These are phyloP conservation scores for Bolborhynchus lineola DNA, from an alignment of 2,113 vertebrate species.

Conservation along the genomic window DNA sequence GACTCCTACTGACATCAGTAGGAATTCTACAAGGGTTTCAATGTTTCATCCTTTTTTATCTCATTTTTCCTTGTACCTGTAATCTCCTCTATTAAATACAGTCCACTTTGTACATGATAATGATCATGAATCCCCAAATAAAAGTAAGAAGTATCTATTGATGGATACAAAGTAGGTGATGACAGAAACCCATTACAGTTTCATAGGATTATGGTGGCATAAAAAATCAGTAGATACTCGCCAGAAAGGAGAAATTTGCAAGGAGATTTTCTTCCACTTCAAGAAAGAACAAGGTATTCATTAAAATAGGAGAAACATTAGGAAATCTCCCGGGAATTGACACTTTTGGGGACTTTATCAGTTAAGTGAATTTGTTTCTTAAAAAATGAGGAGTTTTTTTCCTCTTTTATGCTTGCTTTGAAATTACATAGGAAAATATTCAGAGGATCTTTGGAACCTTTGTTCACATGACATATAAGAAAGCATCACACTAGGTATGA, in stretches of 20 bases:
- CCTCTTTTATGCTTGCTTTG: neutral
- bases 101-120: neutral
- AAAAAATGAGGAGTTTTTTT: neutral
- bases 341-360: neutral
- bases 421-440: neutral
- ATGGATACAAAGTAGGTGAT: neutral
- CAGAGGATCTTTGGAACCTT: neutral
- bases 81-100: neutral
- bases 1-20: neutral
- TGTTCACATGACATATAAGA: neutral
- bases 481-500: neutral
- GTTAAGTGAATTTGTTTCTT: constrained; percentile 1
- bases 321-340: neutral
- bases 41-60: neutral
- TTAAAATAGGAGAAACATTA: neutral
- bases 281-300: neutral
- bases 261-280: neutral
- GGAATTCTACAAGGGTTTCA: neutral
- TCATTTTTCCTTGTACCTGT: neutral
- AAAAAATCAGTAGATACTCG: neutral
- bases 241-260: constrained; percentile 4
- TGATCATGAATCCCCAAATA: neutral
- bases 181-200: neutral
- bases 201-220: neutral
- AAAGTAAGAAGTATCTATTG: neutral